Conservation (phyloP, 2,888 invertebrate genomes). For the Tetropium fuscum region DNA sequence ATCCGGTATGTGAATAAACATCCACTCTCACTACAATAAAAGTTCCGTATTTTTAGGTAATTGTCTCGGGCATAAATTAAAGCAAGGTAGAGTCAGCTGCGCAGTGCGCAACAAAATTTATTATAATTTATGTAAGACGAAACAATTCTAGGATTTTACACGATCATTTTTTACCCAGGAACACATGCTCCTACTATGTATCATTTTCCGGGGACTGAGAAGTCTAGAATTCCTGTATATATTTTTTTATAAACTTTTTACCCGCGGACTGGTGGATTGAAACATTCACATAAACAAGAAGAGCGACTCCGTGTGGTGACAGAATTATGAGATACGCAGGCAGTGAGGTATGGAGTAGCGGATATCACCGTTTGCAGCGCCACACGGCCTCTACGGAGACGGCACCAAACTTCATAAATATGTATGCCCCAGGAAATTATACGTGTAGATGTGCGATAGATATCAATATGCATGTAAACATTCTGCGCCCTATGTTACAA, state of each 20-base stretch:
- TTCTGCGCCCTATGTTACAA: constrained; percentile 63
- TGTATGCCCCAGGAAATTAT: constrained; percentile 64
- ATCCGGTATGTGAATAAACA: constrained; percentile 29
- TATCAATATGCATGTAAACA: constrained; percentile 68
- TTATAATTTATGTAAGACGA: constrained; percentile 41
- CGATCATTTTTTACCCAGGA: constrained; percentile 41
- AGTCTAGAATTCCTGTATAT: constrained; percentile 51
- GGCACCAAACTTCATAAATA: constrained; percentile 61
- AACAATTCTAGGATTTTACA: constrained; percentile 44
- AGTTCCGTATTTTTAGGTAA: constrained; percentile 31
- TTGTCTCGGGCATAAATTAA: constrained; percentile 31
- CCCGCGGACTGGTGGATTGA: constrained; percentile 58
- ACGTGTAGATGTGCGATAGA: constrained; percentile 66
- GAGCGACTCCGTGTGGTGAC: constrained; percentile 60
- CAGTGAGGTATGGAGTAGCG: constrained; percentile 59
- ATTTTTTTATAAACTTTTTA: constrained; percentile 53
- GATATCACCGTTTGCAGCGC: constrained; percentile 58
- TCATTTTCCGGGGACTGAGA: constrained; percentile 50
- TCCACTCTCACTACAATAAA: constrained; percentile 35
- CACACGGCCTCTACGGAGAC: constrained; percentile 43
- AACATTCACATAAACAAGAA: constrained; percentile 63
- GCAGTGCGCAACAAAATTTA: constrained; percentile 42
- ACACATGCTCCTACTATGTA: constrained; percentile 51
- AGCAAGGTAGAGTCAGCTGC: constrained; percentile 32
- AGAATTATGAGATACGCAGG: constrained; percentile 63